A percentile compares a stretch with the other conserved stretches of the same genome.
These are phyloP conservation scores for Kryptolebias marmoratus DNA, from an alignment of 2,113 vertebrate genomes.

Conservation along the genomic window DNA sequence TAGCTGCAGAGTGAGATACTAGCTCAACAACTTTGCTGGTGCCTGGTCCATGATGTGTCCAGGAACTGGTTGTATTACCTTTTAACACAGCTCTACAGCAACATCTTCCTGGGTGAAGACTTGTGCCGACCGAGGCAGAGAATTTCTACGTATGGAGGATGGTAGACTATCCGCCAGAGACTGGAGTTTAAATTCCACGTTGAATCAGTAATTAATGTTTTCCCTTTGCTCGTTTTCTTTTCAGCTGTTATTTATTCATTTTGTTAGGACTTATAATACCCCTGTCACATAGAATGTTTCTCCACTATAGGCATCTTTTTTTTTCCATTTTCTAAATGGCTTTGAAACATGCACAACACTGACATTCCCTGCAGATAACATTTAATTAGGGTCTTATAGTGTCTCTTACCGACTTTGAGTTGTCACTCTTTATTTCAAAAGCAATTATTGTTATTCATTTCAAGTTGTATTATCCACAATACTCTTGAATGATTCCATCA, in stretches of 20 bases:
- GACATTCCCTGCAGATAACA: background rate
- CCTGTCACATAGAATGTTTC: background rate
- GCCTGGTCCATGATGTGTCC: background rate
- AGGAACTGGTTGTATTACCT: background rate
- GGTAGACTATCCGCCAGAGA: background rate
- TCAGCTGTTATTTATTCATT: background rate
- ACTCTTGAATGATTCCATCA: conserved; percentile 4
- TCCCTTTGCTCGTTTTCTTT: background rate
- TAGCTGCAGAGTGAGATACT: too few species aligned
- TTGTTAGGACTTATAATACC: background rate
- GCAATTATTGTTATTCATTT: background rate
- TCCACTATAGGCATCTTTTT: background rate
- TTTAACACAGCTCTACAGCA: background rate
- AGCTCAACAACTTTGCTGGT: background rate
- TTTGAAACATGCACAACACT: background rate
- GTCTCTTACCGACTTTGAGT: background rate
- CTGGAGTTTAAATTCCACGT: background rate
- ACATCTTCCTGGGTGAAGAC: background rate
- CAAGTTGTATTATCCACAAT: background rate
- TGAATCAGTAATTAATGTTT: background rate
- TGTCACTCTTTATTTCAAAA: background rate
- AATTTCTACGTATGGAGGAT: background rate
- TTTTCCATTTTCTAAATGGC: background rate
- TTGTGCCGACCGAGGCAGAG: background rate
- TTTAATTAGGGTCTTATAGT: background rate